Conservation (phyloP, 2,797 vertebrate species). For the Mastacembelus armatus region DNA sequence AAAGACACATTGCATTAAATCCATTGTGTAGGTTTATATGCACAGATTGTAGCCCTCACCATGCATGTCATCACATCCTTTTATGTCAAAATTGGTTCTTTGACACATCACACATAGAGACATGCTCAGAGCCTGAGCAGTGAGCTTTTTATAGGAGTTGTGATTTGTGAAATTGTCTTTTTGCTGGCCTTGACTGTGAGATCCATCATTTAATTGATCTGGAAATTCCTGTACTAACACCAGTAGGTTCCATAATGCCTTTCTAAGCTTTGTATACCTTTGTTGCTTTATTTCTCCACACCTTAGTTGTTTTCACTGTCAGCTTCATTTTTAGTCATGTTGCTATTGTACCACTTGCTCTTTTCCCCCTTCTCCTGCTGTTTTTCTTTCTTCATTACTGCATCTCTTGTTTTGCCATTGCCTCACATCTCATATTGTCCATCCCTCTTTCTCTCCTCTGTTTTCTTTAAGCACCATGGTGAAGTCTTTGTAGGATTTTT, state of each 20-base stretch:
- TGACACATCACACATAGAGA: not conserved
- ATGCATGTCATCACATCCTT: constrained; percentile 43
- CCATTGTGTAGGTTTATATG: not conserved
- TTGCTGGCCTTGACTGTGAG: too few species aligned
- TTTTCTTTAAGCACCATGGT: constrained; percentile 43
- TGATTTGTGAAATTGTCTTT: too few species aligned
- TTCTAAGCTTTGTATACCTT: not conserved
- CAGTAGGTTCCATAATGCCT: too few species aligned
- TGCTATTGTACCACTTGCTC: not conserved
- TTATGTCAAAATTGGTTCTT: constrained; percentile 28
- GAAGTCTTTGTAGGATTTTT: constrained; percentile 65
- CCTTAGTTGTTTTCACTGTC: not conserved
- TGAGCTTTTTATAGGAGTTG: too few species aligned
- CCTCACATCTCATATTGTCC: constrained; percentile 3
- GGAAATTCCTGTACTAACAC: too few species aligned
- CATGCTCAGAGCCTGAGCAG: constrained; percentile 19
- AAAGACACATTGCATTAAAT: constrained; percentile 22
- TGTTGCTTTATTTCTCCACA: not conserved
- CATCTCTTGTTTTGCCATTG: constrained; percentile 16
- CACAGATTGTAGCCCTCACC: constrained; percentile 34
- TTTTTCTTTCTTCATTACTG: constrained; percentile 13
- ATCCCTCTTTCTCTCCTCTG: constrained; percentile 24
- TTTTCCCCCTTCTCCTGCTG: not conserved
- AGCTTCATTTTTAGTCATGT: too few species aligned
- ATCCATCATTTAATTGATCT: too few species aligned